These are phyloP conservation scores for Aleiodes sp. DNA, from an alignment of 1,140 invertebrate species.

Conservation along the genomic window DNA sequence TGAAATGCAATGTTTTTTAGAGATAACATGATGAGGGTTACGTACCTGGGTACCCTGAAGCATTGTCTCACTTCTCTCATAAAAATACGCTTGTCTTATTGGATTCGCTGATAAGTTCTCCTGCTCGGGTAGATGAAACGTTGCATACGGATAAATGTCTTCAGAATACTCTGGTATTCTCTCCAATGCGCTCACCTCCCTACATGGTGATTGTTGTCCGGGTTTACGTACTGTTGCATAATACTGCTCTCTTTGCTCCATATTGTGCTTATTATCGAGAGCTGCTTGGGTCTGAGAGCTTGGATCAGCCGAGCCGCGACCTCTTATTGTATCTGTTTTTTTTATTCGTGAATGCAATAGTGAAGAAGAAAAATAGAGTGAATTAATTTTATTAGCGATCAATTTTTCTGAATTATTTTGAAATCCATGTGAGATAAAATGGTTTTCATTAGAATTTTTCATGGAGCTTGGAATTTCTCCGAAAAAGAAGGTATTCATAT, in stretches of 20 bases:
- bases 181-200: conserved; percentile 66
- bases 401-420: too few species aligned
- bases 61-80: conserved; percentile 62
- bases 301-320: conserved; percentile 53
- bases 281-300: conserved; percentile 61
- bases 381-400: not conserved
- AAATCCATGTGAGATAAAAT: not conserved
- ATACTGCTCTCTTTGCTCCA: conserved; percentile 69
- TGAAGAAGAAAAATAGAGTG: not conserved
- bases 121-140: conserved; percentile 71
- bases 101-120: conserved; percentile 64
- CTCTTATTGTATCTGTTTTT: conserved; percentile 48
- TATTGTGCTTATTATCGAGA: conserved; percentile 65
- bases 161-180: conserved; percentile 71
- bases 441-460: not conserved
- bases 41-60: conserved; percentile 58
- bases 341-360: not conserved
- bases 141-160: conserved; percentile 63
- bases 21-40: not conserved
- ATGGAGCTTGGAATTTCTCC: too few species aligned
- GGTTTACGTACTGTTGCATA: conserved; percentile 70
- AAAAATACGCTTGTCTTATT: conserved; percentile 59
- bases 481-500: too few species aligned
- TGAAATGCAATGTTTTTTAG: not conserved
- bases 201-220: conserved; percentile 65